Evolutionary conservation across 2,113 vertebrate genomes (phyloP), one percentile per base, ranked within the genome.

Genomic region (Ceuthmochares aereus): DNA sequence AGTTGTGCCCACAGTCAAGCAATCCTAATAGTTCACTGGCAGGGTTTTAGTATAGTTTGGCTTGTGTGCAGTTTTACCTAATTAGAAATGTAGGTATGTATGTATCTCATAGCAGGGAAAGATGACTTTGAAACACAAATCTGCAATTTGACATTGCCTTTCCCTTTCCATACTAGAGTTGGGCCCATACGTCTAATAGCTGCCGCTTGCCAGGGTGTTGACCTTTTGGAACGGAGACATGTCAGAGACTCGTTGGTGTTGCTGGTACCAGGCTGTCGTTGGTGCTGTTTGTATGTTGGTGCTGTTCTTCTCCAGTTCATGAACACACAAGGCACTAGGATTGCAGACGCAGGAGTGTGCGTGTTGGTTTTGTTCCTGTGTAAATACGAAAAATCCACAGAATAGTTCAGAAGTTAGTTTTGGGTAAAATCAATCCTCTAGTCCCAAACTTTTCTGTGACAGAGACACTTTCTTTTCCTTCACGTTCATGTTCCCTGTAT

Each of bases 41-140:
- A 80, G n/a, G 73, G 34, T 87, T 90, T 80, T 68, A 70, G 83
- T 90, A 7, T 92, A 23, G 22, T 68, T 91, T 93, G 84, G 84
- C 83, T 90, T 88, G n/a, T 49, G 37, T 74, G 51, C 63, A 52
- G 58, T 58, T 95, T 95, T 82, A 82, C 94, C 47, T 90, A 63
- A 97, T 94, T 47, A 62, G 92, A 90, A 94, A 73, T 76, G 32
- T 87, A 68, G 72, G 43, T 43, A 51, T 60, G 25, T 77, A 25
- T 78, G 29, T 90, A 67, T 75, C 36, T 86, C 21, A 6, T 27
- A 82, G 54, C 58, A 67, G 52, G 59, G 75, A 23, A 90, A 36
- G 81, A 69, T 52, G 63, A 52, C 63, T 94, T 86, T 52, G 68
- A 54, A 86, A 89, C 40, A 60, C n/a, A n/a, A n/a, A n/a, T n/a